Percentiles rank a stretch among this genome's conserved stretches.
Evolutionary conservation across 2,888 invertebrate genomes (phyloP).

Genomic region (Oxycera nigricornis): DNA sequence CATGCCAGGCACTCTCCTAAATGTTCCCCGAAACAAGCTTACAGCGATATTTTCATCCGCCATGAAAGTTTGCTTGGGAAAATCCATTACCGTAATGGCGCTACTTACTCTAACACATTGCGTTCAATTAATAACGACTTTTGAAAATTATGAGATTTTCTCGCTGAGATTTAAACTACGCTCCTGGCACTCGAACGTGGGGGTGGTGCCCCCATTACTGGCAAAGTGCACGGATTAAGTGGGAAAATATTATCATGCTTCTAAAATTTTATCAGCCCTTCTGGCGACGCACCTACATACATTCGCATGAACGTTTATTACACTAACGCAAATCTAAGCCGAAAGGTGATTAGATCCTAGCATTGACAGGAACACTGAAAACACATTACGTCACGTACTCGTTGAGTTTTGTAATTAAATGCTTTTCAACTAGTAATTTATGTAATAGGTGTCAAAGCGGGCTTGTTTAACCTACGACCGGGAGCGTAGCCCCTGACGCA

Average conservation of each 20-base stretch:
- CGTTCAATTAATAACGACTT: conserved; percentile 37
- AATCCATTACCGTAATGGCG: conserved; percentile 35
- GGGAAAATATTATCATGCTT: conserved; percentile 8
- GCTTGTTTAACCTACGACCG: conserved; percentile 19
- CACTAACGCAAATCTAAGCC: background rate
- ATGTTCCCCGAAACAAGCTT: background rate
- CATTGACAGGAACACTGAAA: conserved; percentile 18
- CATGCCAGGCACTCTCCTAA: background rate
- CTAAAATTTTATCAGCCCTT: conserved; percentile 1
- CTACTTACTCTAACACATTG: conserved; percentile 36
- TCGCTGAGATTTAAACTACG: conserved; percentile 26
- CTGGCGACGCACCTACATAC: background rate
- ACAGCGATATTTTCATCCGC: background rate
- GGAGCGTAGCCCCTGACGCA: background rate
- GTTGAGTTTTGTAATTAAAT: conserved; percentile 17
- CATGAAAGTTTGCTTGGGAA: background rate
- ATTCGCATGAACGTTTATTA: background rate
- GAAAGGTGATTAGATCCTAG: background rate
- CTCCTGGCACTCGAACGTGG: background rate
- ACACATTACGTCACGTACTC: background rate
- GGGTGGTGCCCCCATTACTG: background rate
- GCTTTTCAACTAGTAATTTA: conserved; percentile 22
- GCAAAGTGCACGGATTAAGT: background rate
- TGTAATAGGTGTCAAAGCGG: conserved; percentile 21
- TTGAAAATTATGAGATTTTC: conserved; percentile 32